Evolutionary conservation across 2,797 vertebrate species (phyloP), one percentile per base, ranked within the genome.

Genomic region (Xyrichtys novacula): DNA sequence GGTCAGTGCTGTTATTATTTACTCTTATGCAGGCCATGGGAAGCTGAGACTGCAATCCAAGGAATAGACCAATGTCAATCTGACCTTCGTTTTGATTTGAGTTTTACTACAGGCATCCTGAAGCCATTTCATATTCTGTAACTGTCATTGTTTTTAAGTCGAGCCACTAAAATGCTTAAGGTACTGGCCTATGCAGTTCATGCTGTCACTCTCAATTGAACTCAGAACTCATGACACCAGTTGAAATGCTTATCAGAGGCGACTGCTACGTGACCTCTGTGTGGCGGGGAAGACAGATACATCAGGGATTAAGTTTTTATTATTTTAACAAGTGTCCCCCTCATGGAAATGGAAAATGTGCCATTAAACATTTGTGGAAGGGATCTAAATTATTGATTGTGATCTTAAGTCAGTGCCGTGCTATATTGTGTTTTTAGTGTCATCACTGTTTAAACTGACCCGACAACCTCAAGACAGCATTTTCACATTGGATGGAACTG

Each of bases 301-400:
- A 34, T 56, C 5, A 36, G 20, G 14, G 62, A 23, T 63, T 55
- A n/a, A 71, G 40, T 57, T 46, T 42, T 61, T 15, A 8, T 19
- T 22, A 49, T 58, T 68, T 68, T 23, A 68, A 60, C 63, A 55
- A 76, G 39, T 31, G 8, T 61, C 32, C n/a, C 83, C 69, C 66
- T 52, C 47, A 52, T 49, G 53, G 14, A 71, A 61, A n/a, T n/a
- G 17, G 38, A 47, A 79, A 76, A 72, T 67, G 66, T 77, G 57
- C 55, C 49, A 69, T 70, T 57, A 74, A 86, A 56, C 46, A 82
- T 83, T 78, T 57, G 60, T 76, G 64, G 49, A 74, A 76, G 44
- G 48, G 59, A 55, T 29, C 49, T 89, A 38, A 85, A 86, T 83
- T 83, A 88, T 83, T 83, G 50, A 84, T 56, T 49, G 14, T 50